These are phyloP conservation scores for Galeopsomyia nigrocyanea DNA, from an alignment of 2,888 invertebrate genomes.

Conservation along the genomic window DNA sequence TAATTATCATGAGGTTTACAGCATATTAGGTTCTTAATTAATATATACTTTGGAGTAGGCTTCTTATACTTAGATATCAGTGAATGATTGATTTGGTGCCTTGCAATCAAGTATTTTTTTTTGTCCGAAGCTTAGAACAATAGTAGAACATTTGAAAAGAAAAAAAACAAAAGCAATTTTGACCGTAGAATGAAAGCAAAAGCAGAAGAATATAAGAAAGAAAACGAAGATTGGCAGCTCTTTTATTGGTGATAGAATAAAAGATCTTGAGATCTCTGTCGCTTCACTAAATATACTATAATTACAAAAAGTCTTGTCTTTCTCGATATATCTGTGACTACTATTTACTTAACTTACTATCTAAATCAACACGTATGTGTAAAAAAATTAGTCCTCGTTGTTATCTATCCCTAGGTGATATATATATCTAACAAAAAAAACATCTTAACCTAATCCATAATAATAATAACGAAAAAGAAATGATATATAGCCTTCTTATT, in stretches of 20 bases:
- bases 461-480: not conserved
- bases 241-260: slow-evolving; percentile 31
- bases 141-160: slow-evolving; percentile 34
- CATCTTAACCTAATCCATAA: slow-evolving; percentile 2
- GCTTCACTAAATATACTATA: slow-evolving; percentile 29
- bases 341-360: slow-evolving; percentile 23
- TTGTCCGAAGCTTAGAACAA: slow-evolving; percentile 26
- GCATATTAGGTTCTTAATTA: slow-evolving; percentile 23
- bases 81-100: slow-evolving; percentile 43
- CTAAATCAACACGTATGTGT: slow-evolving; percentile 19
- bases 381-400: slow-evolving; percentile 42
- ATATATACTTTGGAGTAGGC: too few species aligned
- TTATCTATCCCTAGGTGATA: slow-evolving; percentile 19
- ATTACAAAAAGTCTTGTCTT: slow-evolving; percentile 28
- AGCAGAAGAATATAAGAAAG: not conserved
- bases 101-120: slow-evolving; percentile 49
- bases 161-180: not conserved
- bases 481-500: slow-evolving; percentile 20
- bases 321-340: slow-evolving; percentile 45
- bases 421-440: slow-evolving; percentile 29
- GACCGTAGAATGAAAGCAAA: slow-evolving; percentile 3
- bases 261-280: slow-evolving; percentile 30
- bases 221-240: slow-evolving; percentile 23
- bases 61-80: slow-evolving; percentile 20
- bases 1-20: not conserved